Percentiles rank a stretch among this genome's conserved stretches.
Conservation (phyloP, 2,888 invertebrate genomes). For the Noctua janthina region DNA sequence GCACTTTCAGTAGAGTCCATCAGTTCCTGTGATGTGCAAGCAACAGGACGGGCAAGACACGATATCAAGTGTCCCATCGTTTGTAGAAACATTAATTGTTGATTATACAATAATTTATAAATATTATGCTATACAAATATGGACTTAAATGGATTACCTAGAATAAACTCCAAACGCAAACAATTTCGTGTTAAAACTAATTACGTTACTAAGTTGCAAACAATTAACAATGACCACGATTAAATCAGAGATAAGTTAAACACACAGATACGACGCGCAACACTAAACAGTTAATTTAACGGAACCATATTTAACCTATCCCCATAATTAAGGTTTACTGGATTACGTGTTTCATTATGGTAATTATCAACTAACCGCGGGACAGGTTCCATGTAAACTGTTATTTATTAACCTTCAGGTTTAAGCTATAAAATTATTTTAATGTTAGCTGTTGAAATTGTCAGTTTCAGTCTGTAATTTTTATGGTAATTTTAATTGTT, state of each 20-base stretch:
- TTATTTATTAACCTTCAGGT: conserved; percentile 45
- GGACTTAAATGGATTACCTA: background rate
- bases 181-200: conserved; percentile 2
- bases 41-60: no score
- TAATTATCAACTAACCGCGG: conserved; percentile 60
- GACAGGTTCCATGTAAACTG: conserved; percentile 36
- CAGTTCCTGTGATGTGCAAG: no score
- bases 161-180: background rate
- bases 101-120: no score
- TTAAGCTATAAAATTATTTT: conserved; percentile 29
- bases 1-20: no score
- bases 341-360: conserved; percentile 59
- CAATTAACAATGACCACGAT: conserved; percentile 21
- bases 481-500: conserved; percentile 6
- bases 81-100: no score
- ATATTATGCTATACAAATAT: background rate
- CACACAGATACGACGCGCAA: conserved; percentile 29
- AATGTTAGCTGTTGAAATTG: conserved; percentile 34
- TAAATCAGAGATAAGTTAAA: conserved; percentile 34
- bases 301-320: conserved; percentile 55
- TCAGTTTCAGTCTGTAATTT: conserved; percentile 22
- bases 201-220: conserved; percentile 12
- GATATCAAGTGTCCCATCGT: no score
- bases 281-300: conserved; percentile 41
- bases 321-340: conserved; percentile 49